These are phyloP conservation scores for Plagiodera versicolora DNA, from an alignment of 2,888 invertebrate genomes.

Conservation along the genomic window DNA sequence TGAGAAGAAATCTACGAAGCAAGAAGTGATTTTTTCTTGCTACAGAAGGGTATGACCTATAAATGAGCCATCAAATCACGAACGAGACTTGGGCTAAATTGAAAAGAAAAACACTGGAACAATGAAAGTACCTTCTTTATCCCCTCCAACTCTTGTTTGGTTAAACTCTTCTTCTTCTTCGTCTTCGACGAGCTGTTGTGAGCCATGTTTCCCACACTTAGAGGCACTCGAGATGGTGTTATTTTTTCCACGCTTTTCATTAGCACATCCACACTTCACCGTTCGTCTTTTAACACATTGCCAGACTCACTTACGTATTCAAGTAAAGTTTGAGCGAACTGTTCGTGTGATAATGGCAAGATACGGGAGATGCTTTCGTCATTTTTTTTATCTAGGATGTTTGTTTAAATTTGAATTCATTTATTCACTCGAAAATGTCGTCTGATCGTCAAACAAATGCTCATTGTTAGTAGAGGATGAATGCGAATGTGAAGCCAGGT, in stretches of 20 bases:
- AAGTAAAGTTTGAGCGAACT: conserved; percentile 37
- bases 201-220: conserved; percentile 18
- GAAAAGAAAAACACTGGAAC: not conserved
- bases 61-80: not conserved
- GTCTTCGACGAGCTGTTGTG: conserved; percentile 29
- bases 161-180: conserved; percentile 31
- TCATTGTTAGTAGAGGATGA: too few relatives aligned
- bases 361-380: conserved; percentile 35
- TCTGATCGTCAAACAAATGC: too few relatives aligned
- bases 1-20: not conserved
- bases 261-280: not conserved
- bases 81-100: not conserved
- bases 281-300: not conserved
- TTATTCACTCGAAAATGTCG: conserved; percentile 9
- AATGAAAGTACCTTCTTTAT: conserved; percentile 35
- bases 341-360: conserved; percentile 35
- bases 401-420: conserved; percentile 34
- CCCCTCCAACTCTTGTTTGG: conserved; percentile 33
- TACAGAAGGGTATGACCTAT: too few relatives aligned
- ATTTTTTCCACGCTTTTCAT: not conserved
- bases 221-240: not conserved
- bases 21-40: not conserved
- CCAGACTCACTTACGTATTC: conserved; percentile 32
- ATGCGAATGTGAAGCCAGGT: not conserved
- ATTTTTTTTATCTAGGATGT: conserved; percentile 39